Conservation (phyloP, 2,888 invertebrate species). For the Bruchidius siliquastri region DNA sequence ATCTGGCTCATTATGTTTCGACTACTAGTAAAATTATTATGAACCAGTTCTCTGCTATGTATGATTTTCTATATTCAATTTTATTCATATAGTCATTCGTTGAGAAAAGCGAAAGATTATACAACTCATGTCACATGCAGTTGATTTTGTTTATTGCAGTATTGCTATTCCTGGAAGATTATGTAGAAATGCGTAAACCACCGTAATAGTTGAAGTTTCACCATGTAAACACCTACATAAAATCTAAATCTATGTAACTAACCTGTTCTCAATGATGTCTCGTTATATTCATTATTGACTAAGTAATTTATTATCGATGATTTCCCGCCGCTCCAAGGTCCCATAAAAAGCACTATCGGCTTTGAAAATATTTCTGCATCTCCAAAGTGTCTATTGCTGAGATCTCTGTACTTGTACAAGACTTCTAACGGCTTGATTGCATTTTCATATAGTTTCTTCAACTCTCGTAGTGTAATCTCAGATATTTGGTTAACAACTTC, state of each 20-base stretch:
- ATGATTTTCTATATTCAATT: too few species aligned
- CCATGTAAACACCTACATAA: too few species aligned
- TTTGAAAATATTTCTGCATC: conserved; percentile 94
- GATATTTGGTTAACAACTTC: conserved; percentile 67
- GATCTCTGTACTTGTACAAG: conserved; percentile 86
- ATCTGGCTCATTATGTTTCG: background rate
- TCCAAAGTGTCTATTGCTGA: conserved; percentile 87
- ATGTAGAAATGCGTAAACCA: too few species aligned
- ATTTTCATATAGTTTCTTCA: conserved; percentile 79
- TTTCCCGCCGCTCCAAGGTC: conserved; percentile 95
- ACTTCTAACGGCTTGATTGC: conserved; percentile 86
- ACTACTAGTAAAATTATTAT: background rate
- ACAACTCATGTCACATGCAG: too few species aligned
- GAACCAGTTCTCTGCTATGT: background rate
- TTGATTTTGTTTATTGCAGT: too few species aligned
- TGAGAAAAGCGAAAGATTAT: too few species aligned
- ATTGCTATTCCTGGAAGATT: too few species aligned
- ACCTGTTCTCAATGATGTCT: conserved; percentile 84
- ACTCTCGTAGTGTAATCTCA: conserved; percentile 73
- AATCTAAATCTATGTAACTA: too few species aligned
- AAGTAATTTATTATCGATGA: conserved; percentile 91
- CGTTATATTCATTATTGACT: conserved; percentile 78
- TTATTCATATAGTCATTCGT: too few species aligned
- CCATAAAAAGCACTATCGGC: conserved; percentile 88
- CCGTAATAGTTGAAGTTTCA: too few species aligned